Evolutionary conservation across 2,888 invertebrate species (phyloP), one percentile per base, ranked within the genome.

Genomic region (Helicoverpa assulta): DNA sequence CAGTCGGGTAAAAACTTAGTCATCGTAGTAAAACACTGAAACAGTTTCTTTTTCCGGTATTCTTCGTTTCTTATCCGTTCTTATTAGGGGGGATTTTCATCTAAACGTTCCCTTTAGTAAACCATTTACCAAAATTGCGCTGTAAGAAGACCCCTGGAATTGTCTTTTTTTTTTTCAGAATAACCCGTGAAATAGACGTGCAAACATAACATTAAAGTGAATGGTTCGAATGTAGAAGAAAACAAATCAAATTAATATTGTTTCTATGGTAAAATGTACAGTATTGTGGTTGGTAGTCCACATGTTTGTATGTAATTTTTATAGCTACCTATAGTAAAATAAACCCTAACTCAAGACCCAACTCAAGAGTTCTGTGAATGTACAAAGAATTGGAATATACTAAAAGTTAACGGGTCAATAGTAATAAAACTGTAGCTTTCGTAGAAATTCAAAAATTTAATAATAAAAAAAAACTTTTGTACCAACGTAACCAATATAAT

Each of bases 401-500:
- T 51, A 40, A 16, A 50, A 26, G 19, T 53, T 55, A 66, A 72
- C 29, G 16, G 3, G 0, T 50, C 4, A 6, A 56, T 71, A 16
- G 47, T 65, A 54, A 10, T 21, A 26, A 43, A 47, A 10, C 37
- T 57, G 37, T n/a, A 29, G 40, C 16, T 26, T 18, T 47, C 19
- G 14, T 47, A n/a, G 21, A 40, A 64, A 37, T 53, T 7, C n/a
- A 37, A 16, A 18, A n/a, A 47, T 1, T 5, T n/a, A 47, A n/a
- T 18, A n/a, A 58, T 21, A 67, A 68, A 59, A 59, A 21, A 59
- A 21, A 37, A 10, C 19, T 5, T 53, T 21, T 33, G 16, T 52
- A 26, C 26, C 26, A 26, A 26, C 19, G 26, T 53, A 57, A 57
- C 21, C 40, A 57, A 61, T 40, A 50, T 71, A 4, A 65, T 53